These are phyloP conservation scores for Pteronotus mesoamericanus DNA, from an alignment of 2,797 vertebrate genomes.

Conservation along the genomic window DNA sequence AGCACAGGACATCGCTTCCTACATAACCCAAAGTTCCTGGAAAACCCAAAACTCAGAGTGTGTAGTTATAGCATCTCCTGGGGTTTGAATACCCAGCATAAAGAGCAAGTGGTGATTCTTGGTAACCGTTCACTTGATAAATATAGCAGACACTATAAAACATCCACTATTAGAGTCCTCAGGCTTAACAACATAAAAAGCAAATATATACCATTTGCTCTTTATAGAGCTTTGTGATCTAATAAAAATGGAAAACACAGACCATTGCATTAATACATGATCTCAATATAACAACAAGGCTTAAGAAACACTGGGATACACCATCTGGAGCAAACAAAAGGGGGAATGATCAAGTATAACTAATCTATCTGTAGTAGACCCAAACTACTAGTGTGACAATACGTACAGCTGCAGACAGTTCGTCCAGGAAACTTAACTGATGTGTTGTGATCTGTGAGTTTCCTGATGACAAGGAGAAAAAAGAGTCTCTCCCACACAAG, in stretches of 20 bases:
- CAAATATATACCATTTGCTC: neutral
- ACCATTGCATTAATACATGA: neutral
- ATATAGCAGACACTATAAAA: neutral
- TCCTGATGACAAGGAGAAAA: neutral
- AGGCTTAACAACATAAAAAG: neutral
- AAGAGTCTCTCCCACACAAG: neutral
- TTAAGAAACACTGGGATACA: neutral
- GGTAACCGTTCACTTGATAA: conserved; percentile 19
- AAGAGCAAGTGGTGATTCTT: neutral
- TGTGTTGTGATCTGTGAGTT: neutral
- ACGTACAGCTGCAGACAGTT: neutral
- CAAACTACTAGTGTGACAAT: neutral
- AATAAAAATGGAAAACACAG: conserved; percentile 47
- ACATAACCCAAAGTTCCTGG: neutral
- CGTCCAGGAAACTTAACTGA: neutral
- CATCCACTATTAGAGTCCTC: neutral
- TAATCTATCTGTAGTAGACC: neutral
- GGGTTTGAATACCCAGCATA: neutral
- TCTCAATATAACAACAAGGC: neutral
- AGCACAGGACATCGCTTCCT: neutral
- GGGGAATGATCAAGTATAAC: neutral
- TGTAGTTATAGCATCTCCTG: neutral
- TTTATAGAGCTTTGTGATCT: conserved; percentile 25
- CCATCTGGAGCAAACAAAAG: neutral
- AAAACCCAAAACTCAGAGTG: neutral